A percentile compares a stretch with the other conserved stretches of the same genome.
These are phyloP conservation scores for Drosophila micromelanica DNA, from an alignment of 1,140 invertebrate species.

Conservation along the genomic window DNA sequence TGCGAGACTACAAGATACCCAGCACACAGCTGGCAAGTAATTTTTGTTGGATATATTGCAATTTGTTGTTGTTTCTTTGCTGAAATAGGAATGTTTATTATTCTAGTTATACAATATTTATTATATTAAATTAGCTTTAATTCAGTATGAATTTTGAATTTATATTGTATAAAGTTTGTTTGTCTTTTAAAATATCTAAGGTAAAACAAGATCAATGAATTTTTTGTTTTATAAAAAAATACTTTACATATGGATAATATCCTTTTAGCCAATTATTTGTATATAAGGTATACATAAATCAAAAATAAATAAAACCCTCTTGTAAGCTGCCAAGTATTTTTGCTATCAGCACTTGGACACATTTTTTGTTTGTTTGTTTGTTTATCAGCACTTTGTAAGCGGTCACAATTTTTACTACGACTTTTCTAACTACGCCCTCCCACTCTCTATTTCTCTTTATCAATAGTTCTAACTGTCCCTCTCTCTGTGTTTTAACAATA, in stretches of 20 bases:
- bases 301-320: constrained; percentile 23
- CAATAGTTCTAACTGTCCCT: neutral
- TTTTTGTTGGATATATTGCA: neutral
- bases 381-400: constrained; percentile 31
- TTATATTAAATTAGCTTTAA: neutral
- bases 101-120: too few relatives aligned
- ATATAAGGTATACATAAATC: constrained; percentile 12
- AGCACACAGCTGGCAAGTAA: neutral
- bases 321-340: constrained; percentile 31
- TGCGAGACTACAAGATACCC: neutral
- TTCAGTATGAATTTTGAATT: too few relatives aligned
- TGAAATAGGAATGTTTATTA: too few relatives aligned
- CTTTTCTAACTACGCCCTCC: neutral
- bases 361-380: constrained; percentile 13
- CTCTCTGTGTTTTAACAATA: constrained; percentile 3
- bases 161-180: too few relatives aligned
- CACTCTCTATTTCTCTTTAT: neutral
- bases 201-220: too few relatives aligned
- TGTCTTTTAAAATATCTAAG: too few relatives aligned
- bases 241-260: neutral
- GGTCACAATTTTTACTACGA: constrained; percentile 28
- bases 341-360: constrained; percentile 40
- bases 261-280: neutral
- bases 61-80: too few relatives aligned
- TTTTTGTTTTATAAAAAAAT: too few relatives aligned